Base-by-base conservation (phyloP, 2,888 invertebrate species). In the Mesoligia furuncula region DNA sequence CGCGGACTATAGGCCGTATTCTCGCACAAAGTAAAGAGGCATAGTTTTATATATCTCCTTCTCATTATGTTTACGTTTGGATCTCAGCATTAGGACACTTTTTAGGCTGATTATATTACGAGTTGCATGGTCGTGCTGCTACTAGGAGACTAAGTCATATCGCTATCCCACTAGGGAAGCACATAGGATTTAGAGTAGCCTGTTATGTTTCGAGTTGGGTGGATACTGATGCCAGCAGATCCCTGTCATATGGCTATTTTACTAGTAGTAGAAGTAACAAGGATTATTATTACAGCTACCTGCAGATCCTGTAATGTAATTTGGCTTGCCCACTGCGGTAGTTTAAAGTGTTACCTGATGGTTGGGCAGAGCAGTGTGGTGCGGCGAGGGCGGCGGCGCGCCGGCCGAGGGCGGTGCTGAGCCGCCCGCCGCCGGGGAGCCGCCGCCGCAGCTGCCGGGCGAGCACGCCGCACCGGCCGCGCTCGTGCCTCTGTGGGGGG, bases 391-490 rank as follows among this genome's bases (percentile, higher is more conserved):
- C 69, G 95, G 94, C 84, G 93, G 94, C 84, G 95, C 93, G 88
- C 95, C 96, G 89, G 95, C 96, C 51, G 95, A 95, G 81, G 95
- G 92, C 73, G 95, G 95, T 87, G 95, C 95, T 51, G 96, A 94
- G 84, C 92, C 95, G 72, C 93, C 93, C 68, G 95, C 91, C 80
- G 96, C 94, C 62, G 97, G 96, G 77, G 97, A 97, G 62, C 94
- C 97, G 84, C 91, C 95, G 89, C 95, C 96, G 93, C 96, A 95
- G 92, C 95, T 95, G 91, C 94, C 96, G 77, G 96, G 97, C 85
- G 96, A 96, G 87, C 95, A 93, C 79, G 89, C 93, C 83, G 91
- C 90, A 86, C 90, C 89, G 92, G 42, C 61, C 20, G 15, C 1
- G 6, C 9, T 9, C 1, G 13, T 4, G 0, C n/a, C 61, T 42